Evolutionary conservation across 2,888 invertebrate genomes (phyloP).

Genomic region (Beris morrisii): DNA sequence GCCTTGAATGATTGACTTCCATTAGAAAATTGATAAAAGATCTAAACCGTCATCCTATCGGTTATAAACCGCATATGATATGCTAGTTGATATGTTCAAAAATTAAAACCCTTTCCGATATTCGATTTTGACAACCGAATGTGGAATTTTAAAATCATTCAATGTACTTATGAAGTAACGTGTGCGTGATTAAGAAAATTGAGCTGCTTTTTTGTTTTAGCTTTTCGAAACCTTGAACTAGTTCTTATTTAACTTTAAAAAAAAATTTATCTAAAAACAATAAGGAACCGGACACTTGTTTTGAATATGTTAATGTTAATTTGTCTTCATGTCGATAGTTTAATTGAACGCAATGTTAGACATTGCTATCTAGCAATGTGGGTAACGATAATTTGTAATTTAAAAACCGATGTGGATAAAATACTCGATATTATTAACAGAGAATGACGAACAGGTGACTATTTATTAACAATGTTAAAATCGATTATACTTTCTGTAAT

Average conservation of each 20-base stretch:
- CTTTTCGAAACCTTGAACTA: conserved; percentile 27
- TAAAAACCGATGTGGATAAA: no score
- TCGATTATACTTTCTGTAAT: no score
- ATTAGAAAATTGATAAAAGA: conserved; percentile 16
- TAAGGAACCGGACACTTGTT: conserved; percentile 4
- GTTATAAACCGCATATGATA: conserved; percentile 19
- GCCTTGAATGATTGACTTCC: conserved; percentile 27
- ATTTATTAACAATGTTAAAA: no score
- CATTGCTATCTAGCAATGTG: no score
- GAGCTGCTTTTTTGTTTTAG: conserved; percentile 7
- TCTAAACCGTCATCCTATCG: conserved; percentile 21
- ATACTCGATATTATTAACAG: no score
- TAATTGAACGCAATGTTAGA: no score
- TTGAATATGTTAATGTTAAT: no score
- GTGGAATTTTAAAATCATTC: conserved; percentile 6
- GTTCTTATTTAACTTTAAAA: conserved; percentile 8
- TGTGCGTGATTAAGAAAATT: conserved; percentile 15
- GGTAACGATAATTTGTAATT: no score
- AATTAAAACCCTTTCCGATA: conserved; percentile 19
- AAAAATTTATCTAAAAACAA: neutral
- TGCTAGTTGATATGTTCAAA: conserved; percentile 17
- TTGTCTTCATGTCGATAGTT: no score
- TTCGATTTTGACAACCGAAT: conserved; percentile 27
- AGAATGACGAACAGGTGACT: no score
- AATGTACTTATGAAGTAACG: conserved; percentile 13